A percentile compares a stretch with the other conserved stretches of the same genome.
Evolutionary conservation across 2,113 vertebrate genomes (phyloP).

Genomic region (Mus spicilegus): DNA sequence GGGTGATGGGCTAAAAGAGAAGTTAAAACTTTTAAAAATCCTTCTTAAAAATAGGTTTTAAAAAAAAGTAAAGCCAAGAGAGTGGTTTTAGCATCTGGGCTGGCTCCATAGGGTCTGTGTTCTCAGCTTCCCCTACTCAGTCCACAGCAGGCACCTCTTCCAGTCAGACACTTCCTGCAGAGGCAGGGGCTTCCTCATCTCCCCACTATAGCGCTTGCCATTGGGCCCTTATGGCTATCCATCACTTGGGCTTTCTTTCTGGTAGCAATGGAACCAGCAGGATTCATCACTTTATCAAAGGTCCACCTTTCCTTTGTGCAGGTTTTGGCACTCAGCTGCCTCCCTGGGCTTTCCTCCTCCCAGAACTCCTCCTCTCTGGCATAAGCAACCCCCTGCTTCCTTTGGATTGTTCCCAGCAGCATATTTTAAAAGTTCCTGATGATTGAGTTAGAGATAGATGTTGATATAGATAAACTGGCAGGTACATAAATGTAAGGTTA

Average conservation of each 20-base stretch:
- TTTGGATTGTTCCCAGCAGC: neutral
- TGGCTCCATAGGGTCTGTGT: neutral
- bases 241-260: neutral
- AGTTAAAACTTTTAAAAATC: too few relatives aligned
- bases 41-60: too few relatives aligned
- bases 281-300: neutral
- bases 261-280: too few relatives aligned
- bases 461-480: neutral
- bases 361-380: neutral
- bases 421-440: neutral
- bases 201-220: too few relatives aligned
- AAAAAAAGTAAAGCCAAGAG: too few relatives aligned
- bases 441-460: neutral
- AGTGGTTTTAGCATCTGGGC: neutral
- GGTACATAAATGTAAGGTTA: neutral
- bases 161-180: neutral
- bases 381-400: neutral
- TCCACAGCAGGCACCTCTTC: neutral
- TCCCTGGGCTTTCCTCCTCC: neutral
- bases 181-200: neutral
- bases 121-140: neutral
- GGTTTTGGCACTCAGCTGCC: neutral
- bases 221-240: accelerated
- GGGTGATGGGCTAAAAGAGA: too few relatives aligned
- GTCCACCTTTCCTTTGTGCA: neutral